Evolutionary conservation across 2,113 vertebrate species (phyloP).

Genomic region (Lepidiolamprologus cunningtoni): DNA sequence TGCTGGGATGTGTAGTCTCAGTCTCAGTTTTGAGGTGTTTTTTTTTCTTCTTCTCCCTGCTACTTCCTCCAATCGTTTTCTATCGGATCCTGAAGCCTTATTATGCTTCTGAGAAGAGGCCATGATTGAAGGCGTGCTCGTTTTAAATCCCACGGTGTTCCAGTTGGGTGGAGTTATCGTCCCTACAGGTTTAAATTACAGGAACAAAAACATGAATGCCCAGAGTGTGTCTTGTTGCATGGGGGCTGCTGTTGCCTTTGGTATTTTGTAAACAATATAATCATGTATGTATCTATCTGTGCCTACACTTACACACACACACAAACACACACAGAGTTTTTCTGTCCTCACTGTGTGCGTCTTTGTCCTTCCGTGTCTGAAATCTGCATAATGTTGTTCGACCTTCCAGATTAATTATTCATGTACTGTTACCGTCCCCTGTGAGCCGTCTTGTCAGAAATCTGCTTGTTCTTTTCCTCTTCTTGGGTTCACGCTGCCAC

Average conservation of each 20-base stretch:
- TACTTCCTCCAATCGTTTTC: conserved; percentile 14
- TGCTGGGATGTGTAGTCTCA: conserved; percentile 41
- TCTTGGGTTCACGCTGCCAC: neutral
- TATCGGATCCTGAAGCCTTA: conserved; percentile 61
- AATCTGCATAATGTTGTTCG: conserved; percentile 40
- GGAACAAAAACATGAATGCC: conserved; percentile 3
- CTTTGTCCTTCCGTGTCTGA: conserved; percentile 26
- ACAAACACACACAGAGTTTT: neutral
- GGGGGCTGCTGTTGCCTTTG: conserved; percentile 55
- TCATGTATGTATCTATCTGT: conserved; percentile 19
- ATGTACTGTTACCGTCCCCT: neutral
- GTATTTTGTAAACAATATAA: conserved; percentile 44
- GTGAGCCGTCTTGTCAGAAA: conserved; percentile 24
- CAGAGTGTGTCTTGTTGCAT: conserved; percentile 52
- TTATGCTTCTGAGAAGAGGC: conserved; percentile 47
- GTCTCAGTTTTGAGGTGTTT: neutral
- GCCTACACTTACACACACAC: neutral
- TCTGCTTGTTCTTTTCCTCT: neutral
- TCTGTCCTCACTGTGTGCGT: conserved; percentile 4
- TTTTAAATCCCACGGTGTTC: conserved; percentile 17
- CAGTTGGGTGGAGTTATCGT: neutral
- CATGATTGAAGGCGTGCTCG: neutral
- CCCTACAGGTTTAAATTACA: neutral
- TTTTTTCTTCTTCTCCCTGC: neutral
- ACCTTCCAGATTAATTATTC: conserved; percentile 28